phyloP scores from a whole-genome alignment of 2,797 vertebrate genomes.

The Dipus sagitta region DNA sequence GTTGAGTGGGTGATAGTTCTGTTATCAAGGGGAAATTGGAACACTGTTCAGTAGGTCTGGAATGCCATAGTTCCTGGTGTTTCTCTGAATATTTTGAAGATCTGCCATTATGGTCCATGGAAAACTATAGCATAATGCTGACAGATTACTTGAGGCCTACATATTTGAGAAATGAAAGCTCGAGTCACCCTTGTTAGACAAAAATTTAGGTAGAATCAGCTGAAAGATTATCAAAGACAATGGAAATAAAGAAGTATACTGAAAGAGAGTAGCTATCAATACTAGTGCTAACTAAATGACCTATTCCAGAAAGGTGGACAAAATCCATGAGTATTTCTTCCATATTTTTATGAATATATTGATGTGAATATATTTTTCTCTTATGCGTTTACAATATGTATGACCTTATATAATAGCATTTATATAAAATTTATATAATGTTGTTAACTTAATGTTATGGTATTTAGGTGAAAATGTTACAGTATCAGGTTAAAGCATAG shows the following conservation, averaged over 20 bases:
- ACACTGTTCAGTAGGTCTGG: neutral
- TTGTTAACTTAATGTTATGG: neutral
- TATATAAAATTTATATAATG: neutral
- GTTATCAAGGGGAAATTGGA: neutral
- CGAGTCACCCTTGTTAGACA: neutral
- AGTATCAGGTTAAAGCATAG: neutral
- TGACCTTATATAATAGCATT: too few species aligned
- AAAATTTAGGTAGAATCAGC: neutral
- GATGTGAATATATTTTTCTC: neutral
- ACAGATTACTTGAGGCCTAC: neutral
- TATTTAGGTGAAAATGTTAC: neutral
- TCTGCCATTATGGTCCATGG: neutral
- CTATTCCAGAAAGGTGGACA: neutral
- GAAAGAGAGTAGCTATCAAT: too few species aligned
- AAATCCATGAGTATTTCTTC: neutral
- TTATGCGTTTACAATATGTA: neutral
- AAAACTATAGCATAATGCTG: neutral
- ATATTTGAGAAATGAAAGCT: neutral
- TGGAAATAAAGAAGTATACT: neutral
- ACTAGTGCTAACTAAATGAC: neutral
- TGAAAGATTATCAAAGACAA: neutral
- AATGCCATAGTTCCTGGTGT: neutral
- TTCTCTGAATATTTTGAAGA: neutral
- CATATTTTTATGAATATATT: neutral
- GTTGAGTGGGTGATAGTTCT: too few species aligned